Evolutionary conservation across 2,797 vertebrate species (phyloP).

Genomic region (Brachyalestes nurse): DNA sequence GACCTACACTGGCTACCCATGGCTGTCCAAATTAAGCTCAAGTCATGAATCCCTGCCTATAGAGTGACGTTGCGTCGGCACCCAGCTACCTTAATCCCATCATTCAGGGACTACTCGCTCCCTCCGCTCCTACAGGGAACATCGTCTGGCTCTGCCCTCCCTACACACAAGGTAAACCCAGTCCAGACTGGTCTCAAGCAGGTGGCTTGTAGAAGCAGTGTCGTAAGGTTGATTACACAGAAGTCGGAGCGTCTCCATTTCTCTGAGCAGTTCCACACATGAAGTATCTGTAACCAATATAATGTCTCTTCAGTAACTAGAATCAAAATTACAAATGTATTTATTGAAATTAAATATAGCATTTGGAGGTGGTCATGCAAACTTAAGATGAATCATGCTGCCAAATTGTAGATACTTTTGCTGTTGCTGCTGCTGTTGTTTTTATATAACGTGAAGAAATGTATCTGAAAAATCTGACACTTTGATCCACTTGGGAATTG

Average conservation of each 20-base stretch:
- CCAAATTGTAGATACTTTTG: neutral
- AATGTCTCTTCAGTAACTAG: conserved; percentile 15
- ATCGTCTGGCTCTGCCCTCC: too few species aligned
- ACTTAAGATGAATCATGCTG: conserved; percentile 5
- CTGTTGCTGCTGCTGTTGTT: neutral
- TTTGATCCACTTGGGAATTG: conserved; percentile 5
- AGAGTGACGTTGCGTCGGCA: too few species aligned
- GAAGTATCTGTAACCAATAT: conserved; percentile 44
- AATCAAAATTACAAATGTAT: conserved; percentile 34
- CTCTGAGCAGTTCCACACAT: conserved; percentile 27
- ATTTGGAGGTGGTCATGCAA: conserved; percentile 21
- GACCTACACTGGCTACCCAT: too few species aligned
- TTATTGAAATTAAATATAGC: conserved; percentile 35
- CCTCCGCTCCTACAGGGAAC: too few species aligned
- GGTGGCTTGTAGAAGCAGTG: conserved; percentile 12
- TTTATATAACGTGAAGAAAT: neutral
- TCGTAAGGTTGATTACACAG: conserved; percentile 23
- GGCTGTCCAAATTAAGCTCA: too few species aligned
- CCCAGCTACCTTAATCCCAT: too few species aligned
- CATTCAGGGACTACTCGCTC: too few species aligned
- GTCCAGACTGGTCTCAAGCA: neutral
- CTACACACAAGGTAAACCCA: too few species aligned
- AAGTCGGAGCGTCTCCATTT: conserved; percentile 34
- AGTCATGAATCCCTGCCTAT: too few species aligned
- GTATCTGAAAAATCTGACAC: neutral